phyloP scores from a whole-genome alignment of 1,140 invertebrate genomes.

The Cheumatopsyche charites region DNA sequence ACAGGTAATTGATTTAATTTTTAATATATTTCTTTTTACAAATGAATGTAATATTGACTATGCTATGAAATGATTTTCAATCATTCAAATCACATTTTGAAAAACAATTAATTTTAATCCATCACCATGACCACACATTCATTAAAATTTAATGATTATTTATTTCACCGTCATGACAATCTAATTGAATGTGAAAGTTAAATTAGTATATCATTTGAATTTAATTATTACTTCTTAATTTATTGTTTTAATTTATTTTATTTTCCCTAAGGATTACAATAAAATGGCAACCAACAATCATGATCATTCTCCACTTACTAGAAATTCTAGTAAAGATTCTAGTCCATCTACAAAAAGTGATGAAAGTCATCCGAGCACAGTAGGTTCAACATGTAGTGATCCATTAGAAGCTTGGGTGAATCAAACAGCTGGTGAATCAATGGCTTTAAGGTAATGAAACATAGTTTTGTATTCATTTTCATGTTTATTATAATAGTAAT shows the following conservation, averaged over 20 bases:
- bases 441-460: slow-evolving; percentile 56
- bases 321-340: slow-evolving; percentile 59
- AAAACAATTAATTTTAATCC: too few relatives aligned
- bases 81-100: too few relatives aligned
- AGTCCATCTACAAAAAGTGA: slow-evolving; percentile 61
- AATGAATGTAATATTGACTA: too few relatives aligned
- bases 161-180: background rate
- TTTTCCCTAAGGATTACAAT: slow-evolving; percentile 55
- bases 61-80: too few relatives aligned
- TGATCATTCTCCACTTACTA: slow-evolving; percentile 55
- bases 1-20: slow-evolving; percentile 51
- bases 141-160: background rate
- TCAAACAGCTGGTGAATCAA: slow-evolving; percentile 58
- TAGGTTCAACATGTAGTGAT: slow-evolving; percentile 55
- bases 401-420: slow-evolving; percentile 57
- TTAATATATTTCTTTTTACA: too few relatives aligned
- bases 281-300: slow-evolving; percentile 54
- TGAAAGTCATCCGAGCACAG: slow-evolving; percentile 52
- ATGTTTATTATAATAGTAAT: background rate
- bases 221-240: background rate
- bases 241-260: slow-evolving; percentile 1
- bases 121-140: background rate
- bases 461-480: background rate
- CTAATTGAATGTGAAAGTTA: background rate
- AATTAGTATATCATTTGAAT: background rate